Evolutionary conservation across 2,888 invertebrate genomes (phyloP).

Genomic region (Pristionchus japonicus): DNA sequence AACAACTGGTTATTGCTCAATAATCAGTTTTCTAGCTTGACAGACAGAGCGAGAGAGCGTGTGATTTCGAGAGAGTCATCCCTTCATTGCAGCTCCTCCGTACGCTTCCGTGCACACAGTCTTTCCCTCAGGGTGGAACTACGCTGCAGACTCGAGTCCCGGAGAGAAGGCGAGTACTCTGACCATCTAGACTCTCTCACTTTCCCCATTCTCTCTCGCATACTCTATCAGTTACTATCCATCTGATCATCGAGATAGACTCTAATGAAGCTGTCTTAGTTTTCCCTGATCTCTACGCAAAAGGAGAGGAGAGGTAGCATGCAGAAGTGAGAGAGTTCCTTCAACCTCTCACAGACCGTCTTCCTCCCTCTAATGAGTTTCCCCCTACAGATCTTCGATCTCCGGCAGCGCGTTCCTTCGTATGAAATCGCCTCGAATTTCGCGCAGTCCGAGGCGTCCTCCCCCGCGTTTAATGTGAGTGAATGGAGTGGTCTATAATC

Average conservation of each 20-base stretch:
- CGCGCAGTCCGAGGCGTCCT: neutral
- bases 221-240: too few relatives aligned
- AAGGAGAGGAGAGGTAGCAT: neutral
- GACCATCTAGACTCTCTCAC: neutral
- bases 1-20: neutral
- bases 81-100: conserved; percentile 63
- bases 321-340: neutral
- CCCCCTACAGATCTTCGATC: conserved; percentile 22
- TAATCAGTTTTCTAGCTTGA: too few relatives aligned
- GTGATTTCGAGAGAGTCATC: too few relatives aligned
- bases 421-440: conserved; percentile 40
- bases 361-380: neutral
- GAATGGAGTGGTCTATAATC: neutral
- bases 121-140: conserved; percentile 71
- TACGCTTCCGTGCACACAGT: conserved; percentile 69
- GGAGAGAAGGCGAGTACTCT: conserved; percentile 50
- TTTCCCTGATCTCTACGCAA: neutral
- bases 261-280: too few relatives aligned
- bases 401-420: conserved; percentile 28
- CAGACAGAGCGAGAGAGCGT: too few relatives aligned
- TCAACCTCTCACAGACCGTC: neutral
- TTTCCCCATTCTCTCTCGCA: too few relatives aligned
- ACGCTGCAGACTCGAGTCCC: conserved; percentile 53
- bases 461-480: conserved; percentile 21
- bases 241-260: conserved; percentile 55